Evolutionary conservation across 2,888 invertebrate genomes (phyloP).

Genomic region (Mesorhabditis sp.): DNA sequence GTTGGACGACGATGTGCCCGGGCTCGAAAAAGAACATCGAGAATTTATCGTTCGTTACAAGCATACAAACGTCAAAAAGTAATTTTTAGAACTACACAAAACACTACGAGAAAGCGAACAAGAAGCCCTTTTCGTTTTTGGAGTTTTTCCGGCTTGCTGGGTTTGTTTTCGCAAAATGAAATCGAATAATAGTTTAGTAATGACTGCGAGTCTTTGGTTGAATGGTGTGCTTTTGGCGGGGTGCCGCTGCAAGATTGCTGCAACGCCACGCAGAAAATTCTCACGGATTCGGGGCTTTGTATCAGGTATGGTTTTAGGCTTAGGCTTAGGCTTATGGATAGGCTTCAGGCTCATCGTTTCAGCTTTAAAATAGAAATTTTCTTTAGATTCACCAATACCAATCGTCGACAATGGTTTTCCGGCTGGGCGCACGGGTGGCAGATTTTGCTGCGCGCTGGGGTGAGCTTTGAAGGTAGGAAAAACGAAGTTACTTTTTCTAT

Average conservation of each 20-base stretch:
- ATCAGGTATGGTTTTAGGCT: conserved; percentile 14
- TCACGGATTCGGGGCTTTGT: conserved; percentile 37
- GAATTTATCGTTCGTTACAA: conserved; percentile 8
- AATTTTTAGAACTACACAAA: conserved; percentile 4
- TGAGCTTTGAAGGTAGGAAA: conserved; percentile 10
- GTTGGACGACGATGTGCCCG: not conserved
- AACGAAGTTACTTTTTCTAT: not conserved
- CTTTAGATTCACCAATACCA: not conserved
- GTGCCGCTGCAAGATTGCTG: conserved; percentile 29
- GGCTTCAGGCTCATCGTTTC: not conserved
- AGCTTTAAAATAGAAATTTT: not conserved
- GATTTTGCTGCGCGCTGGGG: conserved; percentile 25
- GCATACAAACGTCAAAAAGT: conserved; percentile 10
- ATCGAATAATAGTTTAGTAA: not conserved
- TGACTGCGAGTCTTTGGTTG: conserved; percentile 29
- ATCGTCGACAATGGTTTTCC: conserved; percentile 28
- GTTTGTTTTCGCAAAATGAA: conserved; percentile 12
- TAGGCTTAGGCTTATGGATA: not conserved
- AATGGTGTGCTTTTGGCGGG: conserved; percentile 34
- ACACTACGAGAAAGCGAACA: conserved; percentile 7
- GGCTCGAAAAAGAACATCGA: conserved; percentile 8
- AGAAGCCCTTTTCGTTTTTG: conserved; percentile 16
- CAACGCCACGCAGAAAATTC: conserved; percentile 14
- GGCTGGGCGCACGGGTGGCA: conserved; percentile 38
- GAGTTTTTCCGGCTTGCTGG: conserved; percentile 22